Base-by-base conservation (phyloP, 2,797 vertebrate species). In the Emys orbicularis region DNA sequence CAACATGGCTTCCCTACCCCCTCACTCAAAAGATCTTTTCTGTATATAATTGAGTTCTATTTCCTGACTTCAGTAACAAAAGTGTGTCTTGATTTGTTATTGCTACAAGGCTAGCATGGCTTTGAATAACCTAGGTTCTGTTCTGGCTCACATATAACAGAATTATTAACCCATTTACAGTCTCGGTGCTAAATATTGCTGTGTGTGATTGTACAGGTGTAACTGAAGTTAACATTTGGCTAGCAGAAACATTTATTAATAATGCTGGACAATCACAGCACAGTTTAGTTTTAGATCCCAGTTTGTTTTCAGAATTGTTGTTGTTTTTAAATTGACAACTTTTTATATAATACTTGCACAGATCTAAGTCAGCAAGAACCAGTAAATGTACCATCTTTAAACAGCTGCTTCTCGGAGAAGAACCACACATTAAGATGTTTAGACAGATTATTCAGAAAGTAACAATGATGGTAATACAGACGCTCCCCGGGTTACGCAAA, bases 1-100 rank as follows among this genome's bases (percentile, higher is more conserved):
- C 82, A 95, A 44, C 83, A 92, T 56, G 74, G 87, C 91, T 93
- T 94, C 91, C 97, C 84, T 89, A 97, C 96, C 96, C 53, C 50
- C 65, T 93, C 96, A 92, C 91, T 96, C 61, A 86, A 80, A 80
- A 96, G 95, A 88, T 95, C 82, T 93, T 93, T 93, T 7, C 29
- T 92, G 95, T 88, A 94, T 94, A 25, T 94, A 53, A 1, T 65
- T 96, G 90, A 96, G 91, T 88, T 93, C 85, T 68, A 82, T 92
- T 77, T 87, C 87, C 93, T 74, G 92, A 91, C 93, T 95, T 88
- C 50, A 61, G 52, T 92, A 92, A 86, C 90, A 96, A 84, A 89
- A 74, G 59, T 81, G 85, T 29, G 41, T 86, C 93, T 96, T 92
- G 93, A 49, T 85, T 95, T 96, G 94, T 93, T 96, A 88, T 53